Conservation (phyloP, 2,888 invertebrate species). For the Dyspetes luteomarginatus region DNA sequence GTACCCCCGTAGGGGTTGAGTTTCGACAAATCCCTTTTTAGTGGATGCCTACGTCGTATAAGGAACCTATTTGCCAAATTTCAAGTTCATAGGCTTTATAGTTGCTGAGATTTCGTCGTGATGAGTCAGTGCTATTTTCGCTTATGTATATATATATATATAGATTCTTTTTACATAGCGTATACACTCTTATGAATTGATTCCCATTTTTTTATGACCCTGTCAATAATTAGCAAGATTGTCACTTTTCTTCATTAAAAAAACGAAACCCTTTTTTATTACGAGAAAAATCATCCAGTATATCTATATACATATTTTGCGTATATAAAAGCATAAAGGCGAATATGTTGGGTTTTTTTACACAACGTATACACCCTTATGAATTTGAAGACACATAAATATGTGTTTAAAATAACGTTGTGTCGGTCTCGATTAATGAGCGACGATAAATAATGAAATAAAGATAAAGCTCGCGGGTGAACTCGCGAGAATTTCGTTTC, state of each 20-base stretch:
- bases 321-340: not conserved
- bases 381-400: not conserved
- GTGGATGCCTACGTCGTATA: too few relatives aligned
- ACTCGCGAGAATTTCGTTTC: not conserved
- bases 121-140: too few relatives aligned
- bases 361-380: not conserved
- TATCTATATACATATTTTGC: too few relatives aligned
- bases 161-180: too few relatives aligned
- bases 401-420: slow-evolving; percentile 16
- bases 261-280: slow-evolving; percentile 21
- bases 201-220: too few relatives aligned
- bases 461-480: slow-evolving; percentile 24
- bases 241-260: not conserved
- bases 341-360: not conserved
- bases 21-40: too few relatives aligned
- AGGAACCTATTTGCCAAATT: too few relatives aligned
- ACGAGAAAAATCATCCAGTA: slow-evolving; percentile 21
- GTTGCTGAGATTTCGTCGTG: too few relatives aligned
- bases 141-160: too few relatives aligned
- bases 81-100: too few relatives aligned
- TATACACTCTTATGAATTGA: too few relatives aligned
- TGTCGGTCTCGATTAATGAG: slow-evolving; percentile 47
- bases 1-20: too few relatives aligned
- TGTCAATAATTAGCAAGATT: slow-evolving; percentile 52
- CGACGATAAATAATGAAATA: slow-evolving; percentile 52